A percentile compares a stretch with the other conserved stretches of the same genome.
Evolutionary conservation across 2,113 vertebrate species (phyloP).

Genomic region (Ursus arctos): DNA sequence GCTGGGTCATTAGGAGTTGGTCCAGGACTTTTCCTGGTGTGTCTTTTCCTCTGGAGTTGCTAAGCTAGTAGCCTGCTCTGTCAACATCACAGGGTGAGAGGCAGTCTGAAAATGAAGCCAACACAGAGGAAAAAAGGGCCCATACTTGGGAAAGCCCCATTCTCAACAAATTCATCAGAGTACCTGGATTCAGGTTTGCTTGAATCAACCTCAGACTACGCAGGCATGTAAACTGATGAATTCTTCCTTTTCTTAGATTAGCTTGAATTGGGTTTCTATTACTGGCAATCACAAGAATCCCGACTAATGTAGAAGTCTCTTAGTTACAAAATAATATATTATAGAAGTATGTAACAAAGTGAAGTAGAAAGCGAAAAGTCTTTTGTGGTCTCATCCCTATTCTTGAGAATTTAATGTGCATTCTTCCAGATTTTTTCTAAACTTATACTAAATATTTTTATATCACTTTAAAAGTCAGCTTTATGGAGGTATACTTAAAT

Average conservation of each 20-base stretch:
- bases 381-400: not conserved
- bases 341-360: not conserved
- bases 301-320: not conserved
- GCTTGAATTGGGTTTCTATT: not conserved
- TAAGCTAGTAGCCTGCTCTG: not conserved
- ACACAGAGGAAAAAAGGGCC: not conserved
- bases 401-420: not conserved
- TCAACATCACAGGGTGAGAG: not conserved
- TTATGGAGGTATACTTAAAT: not conserved
- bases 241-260: not conserved
- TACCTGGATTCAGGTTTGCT: not conserved
- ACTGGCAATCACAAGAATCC: not conserved
- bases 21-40: not conserved
- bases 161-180: not conserved
- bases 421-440: conserved; percentile 10
- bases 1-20: not conserved
- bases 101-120: not conserved
- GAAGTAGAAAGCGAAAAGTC: conserved; percentile 13
- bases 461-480: not conserved
- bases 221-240: not conserved
- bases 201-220: not conserved
- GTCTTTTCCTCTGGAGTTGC: not conserved
- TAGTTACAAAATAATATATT: not conserved
- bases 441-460: not conserved
- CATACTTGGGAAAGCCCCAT: not conserved